Evolutionary conservation across 2,797 vertebrate genomes (phyloP).

Genomic region (Melanotaenia pygmaea): DNA sequence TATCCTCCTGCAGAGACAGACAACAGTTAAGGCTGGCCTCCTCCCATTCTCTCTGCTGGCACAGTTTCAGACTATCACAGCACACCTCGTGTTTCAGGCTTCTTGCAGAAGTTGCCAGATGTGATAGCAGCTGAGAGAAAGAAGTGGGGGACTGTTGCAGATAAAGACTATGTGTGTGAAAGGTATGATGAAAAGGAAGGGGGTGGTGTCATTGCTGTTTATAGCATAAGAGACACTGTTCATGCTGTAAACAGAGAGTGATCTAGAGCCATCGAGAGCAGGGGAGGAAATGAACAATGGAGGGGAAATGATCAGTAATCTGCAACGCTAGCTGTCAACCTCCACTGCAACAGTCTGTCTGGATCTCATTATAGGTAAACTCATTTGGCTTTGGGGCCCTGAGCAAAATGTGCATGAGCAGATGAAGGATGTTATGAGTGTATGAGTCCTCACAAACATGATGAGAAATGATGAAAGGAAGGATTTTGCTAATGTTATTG

Average conservation of each 20-base stretch:
- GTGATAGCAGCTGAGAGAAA: conserved; percentile 32
- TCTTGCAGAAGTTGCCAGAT: conserved; percentile 53
- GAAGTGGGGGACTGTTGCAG: conserved; percentile 34
- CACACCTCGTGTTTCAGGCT: conserved; percentile 49
- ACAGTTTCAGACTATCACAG: conserved; percentile 28
- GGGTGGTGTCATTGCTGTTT: conserved; percentile 32
- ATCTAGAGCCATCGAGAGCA: conserved; percentile 25
- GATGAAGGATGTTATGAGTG: conserved; percentile 21
- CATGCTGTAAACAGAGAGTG: conserved; percentile 42
- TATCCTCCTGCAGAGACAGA: conserved; percentile 55
- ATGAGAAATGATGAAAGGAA: conserved; percentile 6
- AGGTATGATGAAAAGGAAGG: conserved; percentile 16
- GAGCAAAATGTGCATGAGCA: conserved; percentile 7
- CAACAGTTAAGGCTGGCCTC: conserved; percentile 26
- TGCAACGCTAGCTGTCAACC: conserved; percentile 47
- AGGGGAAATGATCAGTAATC: conserved; percentile 69
- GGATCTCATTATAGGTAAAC: conserved; percentile 69
- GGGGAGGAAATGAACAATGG: conserved; percentile 66
- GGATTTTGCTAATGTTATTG: conserved; percentile 22
- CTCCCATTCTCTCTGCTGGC: conserved; percentile 27
- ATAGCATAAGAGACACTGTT: conserved; percentile 41
- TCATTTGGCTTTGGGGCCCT: conserved; percentile 37
- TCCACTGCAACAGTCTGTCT: conserved; percentile 51
- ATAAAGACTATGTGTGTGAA: conserved; percentile 7
- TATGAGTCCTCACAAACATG: conserved; percentile 8